These are phyloP conservation scores for Aegithalos caudatus DNA, from an alignment of 2,113 vertebrate genomes.

Conservation along the genomic window DNA sequence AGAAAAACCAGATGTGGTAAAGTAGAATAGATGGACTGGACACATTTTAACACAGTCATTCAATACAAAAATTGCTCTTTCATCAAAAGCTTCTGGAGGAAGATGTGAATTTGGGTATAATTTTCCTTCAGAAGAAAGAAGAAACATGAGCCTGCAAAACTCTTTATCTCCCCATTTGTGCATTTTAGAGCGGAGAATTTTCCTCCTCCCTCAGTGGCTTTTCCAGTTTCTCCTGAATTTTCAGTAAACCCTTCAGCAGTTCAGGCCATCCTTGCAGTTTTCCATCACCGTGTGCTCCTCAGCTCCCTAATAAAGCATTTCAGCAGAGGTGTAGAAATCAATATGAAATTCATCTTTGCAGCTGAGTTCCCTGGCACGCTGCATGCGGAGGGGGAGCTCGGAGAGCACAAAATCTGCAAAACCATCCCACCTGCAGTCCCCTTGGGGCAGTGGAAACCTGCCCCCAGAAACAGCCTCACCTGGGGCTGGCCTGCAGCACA, in stretches of 20 bases:
- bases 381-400: fast-evolving
- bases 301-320: not conserved
- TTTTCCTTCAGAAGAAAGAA: not conserved
- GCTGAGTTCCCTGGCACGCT: not conserved
- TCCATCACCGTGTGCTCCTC: fast-evolving
- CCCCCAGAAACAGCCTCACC: not conserved
- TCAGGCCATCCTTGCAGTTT: not conserved
- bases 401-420: not conserved
- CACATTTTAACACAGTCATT: not conserved
- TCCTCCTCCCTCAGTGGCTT: not conserved
- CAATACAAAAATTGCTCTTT: not conserved
- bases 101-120: not conserved
- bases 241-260: not conserved
- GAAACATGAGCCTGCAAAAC: not conserved
- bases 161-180: not conserved
- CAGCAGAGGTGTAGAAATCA: not conserved
- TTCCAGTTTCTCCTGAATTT: not conserved
- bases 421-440: not conserved
- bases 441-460: not conserved
- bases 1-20: not conserved
- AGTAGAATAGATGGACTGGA: not conserved
- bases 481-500: not conserved
- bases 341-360: not conserved
- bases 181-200: not conserved
- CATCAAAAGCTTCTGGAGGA: not conserved